Evolutionary conservation across 2,113 vertebrate genomes (phyloP).

Genomic region (Callipepla squamata): DNA sequence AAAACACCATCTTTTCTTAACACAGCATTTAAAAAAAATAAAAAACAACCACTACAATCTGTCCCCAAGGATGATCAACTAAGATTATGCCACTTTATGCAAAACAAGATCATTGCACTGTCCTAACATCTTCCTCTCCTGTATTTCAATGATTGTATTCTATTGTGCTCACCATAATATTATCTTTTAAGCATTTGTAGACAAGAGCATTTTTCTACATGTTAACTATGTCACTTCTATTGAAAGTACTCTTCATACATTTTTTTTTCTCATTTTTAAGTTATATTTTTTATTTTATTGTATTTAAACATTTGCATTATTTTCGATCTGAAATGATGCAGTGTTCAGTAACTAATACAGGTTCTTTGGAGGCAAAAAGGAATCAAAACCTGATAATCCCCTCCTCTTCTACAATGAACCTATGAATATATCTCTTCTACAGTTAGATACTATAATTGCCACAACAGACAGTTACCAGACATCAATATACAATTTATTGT

Average conservation of each 20-base stretch:
- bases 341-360: not conserved
- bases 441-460: not conserved
- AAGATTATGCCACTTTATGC: slow-evolving; percentile 29
- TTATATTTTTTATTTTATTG: not conserved
- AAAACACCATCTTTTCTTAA: slow-evolving; percentile 12
- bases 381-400: not conserved
- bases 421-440: not conserved
- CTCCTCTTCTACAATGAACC: not conserved
- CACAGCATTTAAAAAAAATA: too few species aligned
- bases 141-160: slow-evolving; percentile 9
- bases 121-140: not conserved
- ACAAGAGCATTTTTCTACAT: not conserved
- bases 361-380: not conserved
- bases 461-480: not conserved
- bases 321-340: not conserved
- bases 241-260: not conserved
- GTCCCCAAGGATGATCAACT: not conserved
- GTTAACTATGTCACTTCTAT: not conserved
- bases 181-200: not conserved
- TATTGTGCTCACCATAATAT: not conserved
- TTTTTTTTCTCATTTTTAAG: too few species aligned
- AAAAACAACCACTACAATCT: not conserved
- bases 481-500: not conserved
- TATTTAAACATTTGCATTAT: not conserved
- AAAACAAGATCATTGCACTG: slow-evolving; percentile 41